A percentile compares a stretch with the other conserved stretches of the same genome.
phyloP scores from a whole-genome alignment of 2,113 vertebrate species.

The Oostethus manadensis region DNA sequence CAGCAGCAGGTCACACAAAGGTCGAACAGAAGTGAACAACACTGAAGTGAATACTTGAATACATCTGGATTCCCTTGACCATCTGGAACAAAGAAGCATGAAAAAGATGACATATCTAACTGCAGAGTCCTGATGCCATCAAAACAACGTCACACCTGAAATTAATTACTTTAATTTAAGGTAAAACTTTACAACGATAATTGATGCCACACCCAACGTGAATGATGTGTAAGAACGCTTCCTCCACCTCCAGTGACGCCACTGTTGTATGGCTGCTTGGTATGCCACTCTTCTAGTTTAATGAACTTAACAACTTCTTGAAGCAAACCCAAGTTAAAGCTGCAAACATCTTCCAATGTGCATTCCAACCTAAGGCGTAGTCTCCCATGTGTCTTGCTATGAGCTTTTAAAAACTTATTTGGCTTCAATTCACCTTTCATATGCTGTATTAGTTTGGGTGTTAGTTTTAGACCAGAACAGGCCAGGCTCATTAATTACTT shows the following conservation, averaged over 20 bases:
- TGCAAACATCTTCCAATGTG: no score
- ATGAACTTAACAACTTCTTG: not conserved
- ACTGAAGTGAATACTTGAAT: not conserved
- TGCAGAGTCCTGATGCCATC: not conserved
- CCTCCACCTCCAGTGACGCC: not conserved
- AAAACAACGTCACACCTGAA: not conserved
- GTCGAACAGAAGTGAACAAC: not conserved
- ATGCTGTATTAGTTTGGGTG: no score
- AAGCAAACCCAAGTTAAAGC: not conserved
- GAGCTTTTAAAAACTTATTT: not conserved
- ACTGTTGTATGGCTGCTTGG: not conserved
- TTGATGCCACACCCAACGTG: not conserved
- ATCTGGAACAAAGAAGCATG: not conserved
- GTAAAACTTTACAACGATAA: not conserved
- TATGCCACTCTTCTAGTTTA: constrained; percentile 2
- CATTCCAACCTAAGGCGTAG: not conserved
- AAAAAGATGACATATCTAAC: not conserved
- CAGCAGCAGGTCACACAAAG: not conserved
- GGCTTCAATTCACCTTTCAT: no score
- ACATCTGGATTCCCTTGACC: not conserved
- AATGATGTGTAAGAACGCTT: no score
- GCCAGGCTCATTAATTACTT: no score
- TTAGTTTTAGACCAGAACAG: no score
- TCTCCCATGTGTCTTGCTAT: not conserved
- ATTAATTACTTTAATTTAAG: not conserved